Percentiles rank a stretch among this genome's conserved stretches.
Conservation (phyloP, 2,797 vertebrate species). For the Hyperoplus immaculatus region DNA sequence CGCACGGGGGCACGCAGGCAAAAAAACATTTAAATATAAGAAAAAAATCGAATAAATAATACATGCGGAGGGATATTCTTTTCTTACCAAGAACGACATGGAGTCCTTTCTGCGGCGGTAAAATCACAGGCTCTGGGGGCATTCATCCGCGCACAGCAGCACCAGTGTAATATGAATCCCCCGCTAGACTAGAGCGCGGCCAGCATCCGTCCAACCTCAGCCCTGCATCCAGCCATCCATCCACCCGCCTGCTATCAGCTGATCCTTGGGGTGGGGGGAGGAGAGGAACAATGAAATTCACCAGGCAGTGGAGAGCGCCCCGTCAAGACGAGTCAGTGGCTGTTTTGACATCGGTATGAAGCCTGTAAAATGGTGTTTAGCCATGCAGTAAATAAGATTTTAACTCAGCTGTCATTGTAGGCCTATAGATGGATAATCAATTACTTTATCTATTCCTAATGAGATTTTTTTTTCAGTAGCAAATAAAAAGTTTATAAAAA, state of each 20-base stretch:
- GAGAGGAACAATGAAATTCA: conserved; percentile 1
- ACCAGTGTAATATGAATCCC: conserved; percentile 48
- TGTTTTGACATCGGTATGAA: not conserved
- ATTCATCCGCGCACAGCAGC: conserved; percentile 84
- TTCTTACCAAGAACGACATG: conserved; percentile 99
- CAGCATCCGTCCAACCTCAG: conserved; percentile 40
- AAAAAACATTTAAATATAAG: not conserved
- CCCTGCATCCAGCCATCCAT: conserved; percentile 27
- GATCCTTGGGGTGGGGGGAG: conserved; percentile 14
- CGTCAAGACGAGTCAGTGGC: not conserved
- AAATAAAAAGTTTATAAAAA: not conserved
- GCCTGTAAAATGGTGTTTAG: conserved; percentile 2
- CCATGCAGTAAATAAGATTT: not conserved
- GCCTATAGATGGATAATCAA: not conserved
- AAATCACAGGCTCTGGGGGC: conserved; percentile 75
- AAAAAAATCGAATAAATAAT: too few relatives aligned
- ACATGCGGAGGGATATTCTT: conserved; percentile 75
- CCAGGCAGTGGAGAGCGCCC: conserved; percentile 7
- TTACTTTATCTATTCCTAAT: too few relatives aligned
- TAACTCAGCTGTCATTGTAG: not conserved
- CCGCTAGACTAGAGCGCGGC: conserved; percentile 43
- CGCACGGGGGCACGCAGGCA: conserved; percentile 3
- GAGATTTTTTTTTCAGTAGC: not conserved
- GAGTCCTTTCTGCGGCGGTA: conserved; percentile 85
- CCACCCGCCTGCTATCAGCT: conserved; percentile 64